A percentile compares a stretch with the other conserved stretches of the same genome.
Conservation (phyloP, 2,888 invertebrate species). For the Pantelozetes paolii region DNA sequence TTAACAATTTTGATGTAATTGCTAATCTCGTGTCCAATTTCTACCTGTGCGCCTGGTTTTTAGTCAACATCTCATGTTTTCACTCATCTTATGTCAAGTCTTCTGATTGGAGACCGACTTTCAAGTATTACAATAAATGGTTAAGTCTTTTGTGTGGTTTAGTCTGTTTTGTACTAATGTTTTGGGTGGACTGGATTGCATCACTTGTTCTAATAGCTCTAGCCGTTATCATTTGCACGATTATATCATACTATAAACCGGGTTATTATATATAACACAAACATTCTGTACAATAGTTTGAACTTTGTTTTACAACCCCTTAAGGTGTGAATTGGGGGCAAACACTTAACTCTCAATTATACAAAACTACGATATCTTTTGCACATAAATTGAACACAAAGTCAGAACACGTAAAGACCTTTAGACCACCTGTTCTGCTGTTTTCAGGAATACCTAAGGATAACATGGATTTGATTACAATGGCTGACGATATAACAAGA, state of each 20-base stretch:
- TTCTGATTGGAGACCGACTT: slow-evolving; percentile 53
- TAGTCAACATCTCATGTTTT: slow-evolving; percentile 54
- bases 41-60: slow-evolving; percentile 52
- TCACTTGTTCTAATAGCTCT: slow-evolving; percentile 82
- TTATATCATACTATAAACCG: neutral
- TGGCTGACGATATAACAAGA: slow-evolving; percentile 86
- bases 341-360: slow-evolving; percentile 91
- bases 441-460: slow-evolving; percentile 75
- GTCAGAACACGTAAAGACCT: slow-evolving; percentile 95
- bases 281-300: too few relatives aligned
- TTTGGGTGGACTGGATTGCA: slow-evolving; percentile 85
- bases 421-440: slow-evolving; percentile 84
- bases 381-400: slow-evolving; percentile 81
- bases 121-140: slow-evolving; percentile 80
- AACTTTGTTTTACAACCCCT: neutral
- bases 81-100: slow-evolving; percentile 52
- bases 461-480: slow-evolving; percentile 81
- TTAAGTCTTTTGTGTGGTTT: slow-evolving; percentile 75
- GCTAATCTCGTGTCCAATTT: slow-evolving; percentile 54
- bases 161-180: slow-evolving; percentile 71
- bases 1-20: slow-evolving; percentile 58
- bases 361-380: slow-evolving; percentile 80
- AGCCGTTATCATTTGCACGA: slow-evolving; percentile 77
- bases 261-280: neutral
- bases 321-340: slow-evolving; percentile 93